Base-by-base conservation (phyloP, 2,888 invertebrate species). In the Caenorhabditis virilis region DNA sequence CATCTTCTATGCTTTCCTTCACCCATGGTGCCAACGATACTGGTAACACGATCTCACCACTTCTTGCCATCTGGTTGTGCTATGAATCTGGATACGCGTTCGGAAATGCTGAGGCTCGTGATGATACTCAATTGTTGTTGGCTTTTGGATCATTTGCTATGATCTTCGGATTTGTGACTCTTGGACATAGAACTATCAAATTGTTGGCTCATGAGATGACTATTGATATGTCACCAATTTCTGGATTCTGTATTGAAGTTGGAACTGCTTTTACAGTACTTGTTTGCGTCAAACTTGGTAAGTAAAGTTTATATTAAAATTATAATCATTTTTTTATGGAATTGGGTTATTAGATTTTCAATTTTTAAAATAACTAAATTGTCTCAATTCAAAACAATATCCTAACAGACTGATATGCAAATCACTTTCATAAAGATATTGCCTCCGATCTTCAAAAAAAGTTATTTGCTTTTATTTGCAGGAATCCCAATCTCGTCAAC, bases 1-100 rank as follows among this genome's bases (percentile, higher is more conserved):
- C 97, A 0, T 97, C 97, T 4, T 90, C 92, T 6, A 95, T 97
- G 85, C 95, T 95, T 1, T 92, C 95, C 52, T 97, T 97, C 85
- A 95, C 95, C 16, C 97, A 97, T 82, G 97, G 97, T 26, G 95
- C 95, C 18, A 97, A 97, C 84, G 78, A 78, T 47, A 77, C 77
- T 6, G 78, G 75, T 16, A 79, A 79, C 53, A 72, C 79, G 0
- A 76, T 79, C 39, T 75, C 76, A 3, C 79, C 78, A 20, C 68
- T 79, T 33, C 72, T 77, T 1, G 78, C 70, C 22, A 61, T 78
- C 41, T 77, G 73, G 73, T 53, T 74, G 38, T 71, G 65, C 22
- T 71, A 74, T 55, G 67, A 72, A 42, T 68, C 71, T 9, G 74
- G 74, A 18, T 74, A 72, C 42, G 74, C 74, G 3, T 72, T 74